Conservation (phyloP, 1,140 invertebrate species). For the Akabosia matsudoensis region DNA sequence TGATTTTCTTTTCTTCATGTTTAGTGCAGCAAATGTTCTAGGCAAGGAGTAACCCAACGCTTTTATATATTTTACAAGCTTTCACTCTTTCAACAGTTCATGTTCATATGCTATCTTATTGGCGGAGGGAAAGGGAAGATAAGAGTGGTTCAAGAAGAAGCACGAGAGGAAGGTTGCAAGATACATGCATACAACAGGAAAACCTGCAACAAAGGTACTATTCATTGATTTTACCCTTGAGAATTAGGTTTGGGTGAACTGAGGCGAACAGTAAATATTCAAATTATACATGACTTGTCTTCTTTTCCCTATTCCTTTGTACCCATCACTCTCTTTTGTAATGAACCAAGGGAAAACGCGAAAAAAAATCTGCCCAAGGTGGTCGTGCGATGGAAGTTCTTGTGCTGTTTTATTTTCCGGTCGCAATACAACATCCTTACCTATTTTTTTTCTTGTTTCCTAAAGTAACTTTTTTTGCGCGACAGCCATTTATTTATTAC, state of each 20-base stretch:
- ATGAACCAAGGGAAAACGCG: too few species aligned
- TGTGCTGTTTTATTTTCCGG: too few species aligned
- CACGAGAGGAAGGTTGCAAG: neutral
- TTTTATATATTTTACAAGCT: too few species aligned
- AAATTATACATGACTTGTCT: neutral
- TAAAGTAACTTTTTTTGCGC: neutral
- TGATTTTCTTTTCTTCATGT: too few species aligned
- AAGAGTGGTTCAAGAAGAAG: neutral
- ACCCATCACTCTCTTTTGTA: neutral
- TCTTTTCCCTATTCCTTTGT: neutral
- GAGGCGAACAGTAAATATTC: neutral
- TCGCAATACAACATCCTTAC: too few species aligned
- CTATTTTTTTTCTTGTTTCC: too few species aligned
- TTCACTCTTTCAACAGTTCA: too few species aligned
- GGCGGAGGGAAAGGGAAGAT: neutral
- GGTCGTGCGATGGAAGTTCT: too few species aligned
- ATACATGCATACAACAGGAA: neutral
- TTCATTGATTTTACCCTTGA: constrained; percentile 8
- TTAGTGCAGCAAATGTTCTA: too few species aligned
- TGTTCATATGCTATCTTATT: too few species aligned
- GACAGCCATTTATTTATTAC: neutral
- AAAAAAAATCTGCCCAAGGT: too few species aligned
- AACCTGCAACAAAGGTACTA: neutral
- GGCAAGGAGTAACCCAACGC: too few species aligned
- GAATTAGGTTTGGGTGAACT: neutral